A percentile compares a stretch with the other conserved stretches of the same genome.
Conservation (phyloP, 2,888 invertebrate genomes). For the Heteromurus nitidus region DNA sequence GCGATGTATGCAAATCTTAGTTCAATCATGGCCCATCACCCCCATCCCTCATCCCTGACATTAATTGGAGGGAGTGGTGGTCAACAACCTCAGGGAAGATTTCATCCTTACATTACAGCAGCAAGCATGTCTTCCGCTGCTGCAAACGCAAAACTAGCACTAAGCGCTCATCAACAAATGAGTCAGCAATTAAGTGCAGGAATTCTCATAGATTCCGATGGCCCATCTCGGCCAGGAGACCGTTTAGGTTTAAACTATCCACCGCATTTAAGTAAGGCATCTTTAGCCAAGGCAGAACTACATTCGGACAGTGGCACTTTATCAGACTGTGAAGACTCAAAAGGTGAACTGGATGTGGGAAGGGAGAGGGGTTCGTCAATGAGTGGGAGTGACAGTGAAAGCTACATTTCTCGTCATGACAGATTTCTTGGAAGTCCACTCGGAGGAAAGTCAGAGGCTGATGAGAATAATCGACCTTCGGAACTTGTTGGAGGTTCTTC, state of each 20-base stretch:
- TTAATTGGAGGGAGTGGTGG: slow-evolving; percentile 53
- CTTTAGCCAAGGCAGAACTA: slow-evolving; percentile 52
- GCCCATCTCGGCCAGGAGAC: not conserved
- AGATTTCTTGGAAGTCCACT: slow-evolving; percentile 56
- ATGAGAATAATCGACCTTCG: slow-evolving; percentile 70
- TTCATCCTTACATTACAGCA: slow-evolving; percentile 35
- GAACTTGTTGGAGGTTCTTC: slow-evolving; percentile 38
- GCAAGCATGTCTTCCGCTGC: slow-evolving; percentile 49
- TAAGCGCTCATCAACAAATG: slow-evolving; percentile 62
- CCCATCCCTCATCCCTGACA: slow-evolving; percentile 47
- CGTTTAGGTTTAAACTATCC: slow-evolving; percentile 10
- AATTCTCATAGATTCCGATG: not conserved
- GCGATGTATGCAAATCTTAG: slow-evolving; percentile 71
- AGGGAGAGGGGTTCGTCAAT: slow-evolving; percentile 67
- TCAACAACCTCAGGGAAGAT: slow-evolving; percentile 33
- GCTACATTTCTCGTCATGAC: slow-evolving; percentile 66
- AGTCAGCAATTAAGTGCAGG: slow-evolving; percentile 36
- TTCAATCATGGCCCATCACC: slow-evolving; percentile 68
- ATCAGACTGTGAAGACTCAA: slow-evolving; percentile 72
- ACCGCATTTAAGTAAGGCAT: not conserved
- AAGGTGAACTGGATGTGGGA: slow-evolving; percentile 72
- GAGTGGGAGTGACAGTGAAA: slow-evolving; percentile 72
- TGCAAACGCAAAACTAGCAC: slow-evolving; percentile 59
- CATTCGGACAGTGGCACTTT: slow-evolving; percentile 69
- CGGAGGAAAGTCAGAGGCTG: slow-evolving; percentile 66